Evolutionary conservation across 2,797 vertebrate species (phyloP).

Genomic region (Peromyscus eremicus): DNA sequence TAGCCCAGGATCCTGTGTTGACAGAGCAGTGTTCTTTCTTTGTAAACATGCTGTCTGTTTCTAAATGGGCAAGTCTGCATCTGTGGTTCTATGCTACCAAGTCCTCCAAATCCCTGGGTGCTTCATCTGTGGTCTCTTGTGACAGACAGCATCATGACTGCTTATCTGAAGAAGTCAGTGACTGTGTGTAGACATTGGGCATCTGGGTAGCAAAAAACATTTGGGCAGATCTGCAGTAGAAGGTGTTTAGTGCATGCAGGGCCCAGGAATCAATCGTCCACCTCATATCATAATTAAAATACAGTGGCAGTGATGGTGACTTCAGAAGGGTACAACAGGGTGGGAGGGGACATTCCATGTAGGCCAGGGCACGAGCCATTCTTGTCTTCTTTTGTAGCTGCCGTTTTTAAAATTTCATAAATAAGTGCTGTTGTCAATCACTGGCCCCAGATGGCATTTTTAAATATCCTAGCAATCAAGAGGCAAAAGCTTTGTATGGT

Average conservation of each 20-base stretch:
- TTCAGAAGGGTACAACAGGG: background rate
- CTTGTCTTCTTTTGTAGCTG: background rate
- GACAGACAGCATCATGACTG: background rate
- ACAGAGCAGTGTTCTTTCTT: constrained; percentile 55
- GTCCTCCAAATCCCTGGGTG: background rate
- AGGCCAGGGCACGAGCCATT: background rate
- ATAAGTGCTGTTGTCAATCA: background rate
- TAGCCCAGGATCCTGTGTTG: background rate
- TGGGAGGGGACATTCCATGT: background rate
- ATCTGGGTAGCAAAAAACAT: background rate
- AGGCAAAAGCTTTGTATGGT: background rate
- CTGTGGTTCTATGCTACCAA: constrained; percentile 37
- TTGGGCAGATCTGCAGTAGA: background rate
- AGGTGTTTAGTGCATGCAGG: rapidly evolving
- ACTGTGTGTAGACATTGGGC: rapidly evolving
- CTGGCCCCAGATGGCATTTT: background rate
- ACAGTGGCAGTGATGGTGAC: background rate
- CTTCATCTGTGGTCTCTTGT: background rate
- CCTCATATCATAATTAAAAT: background rate
- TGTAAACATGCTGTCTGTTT: background rate
- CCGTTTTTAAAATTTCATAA: background rate
- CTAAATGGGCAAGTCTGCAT: background rate
- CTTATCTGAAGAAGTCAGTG: background rate
- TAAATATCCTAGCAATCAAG: background rate
- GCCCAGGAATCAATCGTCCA: background rate